Evolutionary conservation across 2,888 invertebrate species (phyloP).

Genomic region (Deroplatys truncata): DNA sequence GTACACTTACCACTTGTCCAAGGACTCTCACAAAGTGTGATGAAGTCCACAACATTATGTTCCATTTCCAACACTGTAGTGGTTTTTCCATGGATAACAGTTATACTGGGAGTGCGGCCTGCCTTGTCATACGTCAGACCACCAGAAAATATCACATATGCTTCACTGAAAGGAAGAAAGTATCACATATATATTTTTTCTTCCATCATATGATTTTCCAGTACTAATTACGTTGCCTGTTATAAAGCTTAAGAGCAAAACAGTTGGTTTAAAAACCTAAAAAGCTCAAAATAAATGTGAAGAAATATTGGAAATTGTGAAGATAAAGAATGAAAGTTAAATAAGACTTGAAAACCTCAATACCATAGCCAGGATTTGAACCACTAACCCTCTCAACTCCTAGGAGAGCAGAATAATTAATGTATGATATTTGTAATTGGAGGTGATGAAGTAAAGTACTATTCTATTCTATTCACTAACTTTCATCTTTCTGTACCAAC

Average conservation of each 20-base stretch:
- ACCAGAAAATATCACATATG: slow-evolving; percentile 94
- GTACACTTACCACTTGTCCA: slow-evolving; percentile 75
- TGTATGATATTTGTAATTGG: too few relatives aligned
- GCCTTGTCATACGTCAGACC: slow-evolving; percentile 90
- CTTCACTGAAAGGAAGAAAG: slow-evolving; percentile 62
- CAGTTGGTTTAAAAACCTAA: too few relatives aligned
- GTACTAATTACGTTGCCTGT: not conserved
- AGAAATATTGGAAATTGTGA: too few relatives aligned
- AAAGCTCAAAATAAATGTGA: too few relatives aligned
- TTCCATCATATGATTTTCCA: not conserved
- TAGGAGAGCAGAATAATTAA: too few relatives aligned
- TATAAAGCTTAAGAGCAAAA: not conserved
- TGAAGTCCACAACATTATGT: slow-evolving; percentile 95
- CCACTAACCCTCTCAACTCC: too few relatives aligned
- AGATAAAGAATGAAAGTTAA: too few relatives aligned
- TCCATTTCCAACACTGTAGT: slow-evolving; percentile 99
- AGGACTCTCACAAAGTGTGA: slow-evolving; percentile 91
- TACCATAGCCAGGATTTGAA: too few relatives aligned
- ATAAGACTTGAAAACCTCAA: too few relatives aligned
- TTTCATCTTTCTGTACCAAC: too few relatives aligned
- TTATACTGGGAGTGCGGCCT: slow-evolving; percentile 87
- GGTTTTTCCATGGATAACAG: slow-evolving; percentile 88
- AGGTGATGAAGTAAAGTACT: too few relatives aligned
- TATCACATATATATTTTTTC: not conserved
- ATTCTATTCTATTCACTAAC: too few relatives aligned